Evolutionary conservation across 2,113 vertebrate genomes (phyloP), one percentile per base, ranked within the genome.

Genomic region (Ceyx melanurus): DNA sequence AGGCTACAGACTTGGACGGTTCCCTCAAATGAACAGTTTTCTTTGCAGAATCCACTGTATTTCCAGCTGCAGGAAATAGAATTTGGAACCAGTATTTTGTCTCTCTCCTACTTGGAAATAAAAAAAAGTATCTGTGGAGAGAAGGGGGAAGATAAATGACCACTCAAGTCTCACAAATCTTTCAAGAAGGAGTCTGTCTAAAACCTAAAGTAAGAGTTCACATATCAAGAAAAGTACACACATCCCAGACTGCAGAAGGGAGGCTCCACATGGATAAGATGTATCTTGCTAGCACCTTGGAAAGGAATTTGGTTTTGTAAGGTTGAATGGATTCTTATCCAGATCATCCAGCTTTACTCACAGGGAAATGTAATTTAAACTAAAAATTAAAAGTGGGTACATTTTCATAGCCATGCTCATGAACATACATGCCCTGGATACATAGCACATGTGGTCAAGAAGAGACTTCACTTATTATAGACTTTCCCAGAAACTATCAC

Each of bases 351-450:
- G 18, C 8, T 61, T 50, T 82, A 5, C n/a, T 58, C 5, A 66
- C 5, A 72, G 16, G 10, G 20, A 64, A 65, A 64, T 50, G 5
- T 56, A 42, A 50, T 35, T 28, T 56, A 46, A 88, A 72, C 15
- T 28, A 33, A 4, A 1, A 3, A 67, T 51, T 61, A 67, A 31
- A 80, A 62, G 4, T 11, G 56, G 8, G 25, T 37, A 28, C 13
- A 48, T 74, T 57, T 81, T 77, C 51, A 61, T 29, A n/a, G 4
- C 7, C 15, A 5, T 43, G 5, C 6, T 67, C 4, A 25, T 35
- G 37, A 82, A n/a, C 0, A 0, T 37, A 50, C 6, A 13, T 10
- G 3, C 4, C 13, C 8, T 56, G 15, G 8, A 67, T n/a, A 48
- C 8, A 20, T 2, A 54, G 19, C 42, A 26, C 42, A 29, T 21